Base-by-base conservation (phyloP, 2,113 vertebrate genomes). In the Bucco capensis region DNA sequence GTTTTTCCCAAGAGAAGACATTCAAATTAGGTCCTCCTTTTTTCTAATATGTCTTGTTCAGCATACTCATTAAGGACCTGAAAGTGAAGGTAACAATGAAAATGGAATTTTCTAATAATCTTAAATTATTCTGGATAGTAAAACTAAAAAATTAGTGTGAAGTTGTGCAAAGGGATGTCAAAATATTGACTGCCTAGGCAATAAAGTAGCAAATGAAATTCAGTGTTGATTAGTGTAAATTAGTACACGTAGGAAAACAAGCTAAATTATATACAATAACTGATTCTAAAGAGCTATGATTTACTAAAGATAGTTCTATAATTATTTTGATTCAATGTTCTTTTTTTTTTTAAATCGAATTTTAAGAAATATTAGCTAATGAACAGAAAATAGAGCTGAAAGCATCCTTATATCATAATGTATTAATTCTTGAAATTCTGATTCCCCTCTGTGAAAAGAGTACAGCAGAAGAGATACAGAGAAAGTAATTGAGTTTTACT, bases 161-260 rank as follows among this genome's bases (percentile, higher is more conserved):
- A 77, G 19, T 33, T 33, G 5, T 74, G 37, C 22, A 88, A 69
- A 74, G 83, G 8, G 37, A 35, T 92, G 77, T 83, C 60, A 70
- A 93, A 92, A 90, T 90, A 86, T 88, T 88, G 86, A 69, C 35
- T 64, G 44, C 62, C 22, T 70, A 80, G 28, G 51, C 18, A 86
- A 66, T 81, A 86, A 90, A 88, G 13, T 83, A 28, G 28, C 22
- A 81, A 92, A 77, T 50, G 15, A 80, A 70, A 92, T 83, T 80
- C 51, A 40, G 40, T 46, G 72, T 70, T 76, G 46, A 90, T 94
- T 86, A 80, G 33, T 37, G 42, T 18, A 73, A 92, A 86, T 73
- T 64, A 71, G 37, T 74, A 66, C 8, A 10, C 9, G 6, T 10
- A 83, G 60, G 50, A 86, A 90, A 94, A 40, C 33, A 81, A 88